A percentile compares a stretch with the other conserved stretches of the same genome.
These are phyloP conservation scores for Melanocharis versteri DNA, from an alignment of 2,113 vertebrate species.

Conservation along the genomic window DNA sequence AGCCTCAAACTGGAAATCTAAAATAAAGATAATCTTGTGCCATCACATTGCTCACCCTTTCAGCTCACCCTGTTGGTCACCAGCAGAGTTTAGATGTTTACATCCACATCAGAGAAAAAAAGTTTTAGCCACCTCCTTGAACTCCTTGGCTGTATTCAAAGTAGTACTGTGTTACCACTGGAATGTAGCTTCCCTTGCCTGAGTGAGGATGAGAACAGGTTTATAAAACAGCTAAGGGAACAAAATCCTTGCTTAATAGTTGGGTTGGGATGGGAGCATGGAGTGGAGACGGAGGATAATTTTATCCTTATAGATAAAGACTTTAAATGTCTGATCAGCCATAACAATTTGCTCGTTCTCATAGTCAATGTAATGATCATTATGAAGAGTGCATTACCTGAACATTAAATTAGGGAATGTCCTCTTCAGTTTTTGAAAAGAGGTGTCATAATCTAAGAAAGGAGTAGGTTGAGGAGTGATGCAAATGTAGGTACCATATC, in stretches of 20 bases:
- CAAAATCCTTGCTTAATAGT: not conserved
- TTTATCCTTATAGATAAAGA: not conserved
- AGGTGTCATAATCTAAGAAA: not conserved
- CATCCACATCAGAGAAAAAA: not conserved
- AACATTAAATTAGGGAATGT: not conserved
- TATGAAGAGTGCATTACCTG: not conserved
- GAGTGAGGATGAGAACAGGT: not conserved
- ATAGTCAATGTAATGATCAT: not conserved
- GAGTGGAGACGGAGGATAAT: not conserved
- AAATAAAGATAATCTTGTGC: not conserved
- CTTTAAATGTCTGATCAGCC: not conserved
- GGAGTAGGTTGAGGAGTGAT: not conserved
- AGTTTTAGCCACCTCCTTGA: not conserved
- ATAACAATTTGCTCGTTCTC: not conserved
- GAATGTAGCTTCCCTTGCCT: not conserved
- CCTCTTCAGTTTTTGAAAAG: not conserved
- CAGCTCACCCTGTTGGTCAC: not conserved
- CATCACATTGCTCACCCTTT: rapidly evolving
- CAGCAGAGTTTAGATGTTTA: not conserved
- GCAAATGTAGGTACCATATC: not conserved
- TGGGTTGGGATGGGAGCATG: not conserved
- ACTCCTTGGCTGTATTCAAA: not conserved
- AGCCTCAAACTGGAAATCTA: not conserved
- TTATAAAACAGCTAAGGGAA: not conserved
- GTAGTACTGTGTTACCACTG: not conserved